Percentiles rank a stretch among this genome's conserved stretches.
Evolutionary conservation across 2,888 invertebrate genomes (phyloP).

Genomic region (Epirrita christyi): DNA sequence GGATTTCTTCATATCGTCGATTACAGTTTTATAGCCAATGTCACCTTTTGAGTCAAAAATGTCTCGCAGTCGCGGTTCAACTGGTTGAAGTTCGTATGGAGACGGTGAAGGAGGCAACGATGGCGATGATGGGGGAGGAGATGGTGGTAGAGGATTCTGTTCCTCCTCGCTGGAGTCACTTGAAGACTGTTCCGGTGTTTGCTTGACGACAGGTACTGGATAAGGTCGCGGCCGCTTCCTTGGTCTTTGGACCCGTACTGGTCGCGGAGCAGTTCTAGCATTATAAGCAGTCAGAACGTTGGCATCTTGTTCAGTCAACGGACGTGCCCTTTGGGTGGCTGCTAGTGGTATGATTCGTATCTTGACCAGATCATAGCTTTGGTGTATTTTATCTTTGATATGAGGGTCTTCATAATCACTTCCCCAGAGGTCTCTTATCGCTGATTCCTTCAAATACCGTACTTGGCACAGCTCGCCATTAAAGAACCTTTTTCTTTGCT

Average conservation of each 20-base stretch:
- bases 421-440: slow-evolving; percentile 82
- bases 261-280: slow-evolving; percentile 77
- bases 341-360: slow-evolving; percentile 80
- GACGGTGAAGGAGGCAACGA: slow-evolving; percentile 76
- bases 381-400: slow-evolving; percentile 78
- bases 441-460: slow-evolving; percentile 78
- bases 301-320: slow-evolving; percentile 80
- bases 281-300: slow-evolving; percentile 82
- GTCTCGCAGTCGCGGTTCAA: slow-evolving; percentile 74
- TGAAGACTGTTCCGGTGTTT: slow-evolving; percentile 63
- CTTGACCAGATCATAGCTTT: slow-evolving; percentile 79
- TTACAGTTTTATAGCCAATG: slow-evolving; percentile 82
- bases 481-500: slow-evolving; percentile 80
- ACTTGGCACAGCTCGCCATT: slow-evolving; percentile 84
- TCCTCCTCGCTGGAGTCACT: slow-evolving; percentile 82
- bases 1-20: slow-evolving; percentile 83
- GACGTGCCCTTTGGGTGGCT: slow-evolving; percentile 75
- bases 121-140: slow-evolving; percentile 77
- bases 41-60: slow-evolving; percentile 82
- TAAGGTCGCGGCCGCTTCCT: slow-evolving; percentile 71
- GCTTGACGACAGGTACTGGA: slow-evolving; percentile 62
- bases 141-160: slow-evolving; percentile 70
- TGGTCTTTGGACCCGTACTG: slow-evolving; percentile 67
- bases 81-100: slow-evolving; percentile 76
- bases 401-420: slow-evolving; percentile 78